Base-by-base conservation (phyloP, 2,888 invertebrate genomes). In the Erebia epiphron region DNA sequence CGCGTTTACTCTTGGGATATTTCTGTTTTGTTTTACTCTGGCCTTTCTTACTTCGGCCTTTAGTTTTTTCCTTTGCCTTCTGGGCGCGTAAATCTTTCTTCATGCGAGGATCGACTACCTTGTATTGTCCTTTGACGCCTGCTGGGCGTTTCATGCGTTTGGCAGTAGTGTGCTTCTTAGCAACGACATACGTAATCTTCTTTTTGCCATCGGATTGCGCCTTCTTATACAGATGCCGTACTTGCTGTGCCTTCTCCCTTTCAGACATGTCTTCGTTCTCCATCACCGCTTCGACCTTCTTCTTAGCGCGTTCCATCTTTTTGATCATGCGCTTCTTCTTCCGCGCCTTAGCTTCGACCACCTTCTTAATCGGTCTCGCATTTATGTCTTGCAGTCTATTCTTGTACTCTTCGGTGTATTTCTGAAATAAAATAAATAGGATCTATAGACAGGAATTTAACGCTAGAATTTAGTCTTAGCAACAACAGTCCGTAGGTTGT, bases 271-370 rank as follows among this genome's bases (percentile, higher is more conserved):
- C 99, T 0, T 94, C 94, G 83, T 96, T 97, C 69, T 99, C 99
- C 94, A 98, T 95, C 41, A 99, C 95, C n/a, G 96, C 95, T 86
- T 99, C 99, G 0, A 98, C 97, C 90, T 98, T 98, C 94, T 99
- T 99, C 92, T 98, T 97, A 0, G 98, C 99, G 82, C 97, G 98
- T 77, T 98, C 98, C 90, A 99, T 90, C 84, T 97, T 97, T 82
- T 95, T 96, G 72, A 97, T 86, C 75, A 97, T 96, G 76, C 98
- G 96, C 88, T 96, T 96, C 96, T 99, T 98, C 95, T 99, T 99
- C 69, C 99, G 96, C 0, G 98, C 98, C 91, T 98, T 99, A 0
- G 99, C 99, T 92, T 99, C 99, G 78, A 98, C 95, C 0, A 99
- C 97, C 91, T 99, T 99, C 93, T 99, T 99, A 74, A 99, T 98